Base-by-base conservation (phyloP, 1,140 invertebrate species). In the Uloborus diversus region DNA sequence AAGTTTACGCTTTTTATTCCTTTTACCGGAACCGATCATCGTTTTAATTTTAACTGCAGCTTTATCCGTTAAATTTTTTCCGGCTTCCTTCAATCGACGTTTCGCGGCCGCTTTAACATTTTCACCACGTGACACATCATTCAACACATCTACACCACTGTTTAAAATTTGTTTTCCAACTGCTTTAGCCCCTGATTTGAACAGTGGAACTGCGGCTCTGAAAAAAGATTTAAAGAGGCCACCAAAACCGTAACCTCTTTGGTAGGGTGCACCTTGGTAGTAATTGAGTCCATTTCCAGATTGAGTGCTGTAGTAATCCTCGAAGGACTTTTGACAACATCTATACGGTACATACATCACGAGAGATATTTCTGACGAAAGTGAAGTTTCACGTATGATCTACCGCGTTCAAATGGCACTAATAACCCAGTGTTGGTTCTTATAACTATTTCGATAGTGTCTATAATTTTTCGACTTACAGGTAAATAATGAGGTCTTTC, bases 381-480 rank as follows among this genome's bases (percentile, higher is more conserved):
- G n/a, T 51, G 49, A 51, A 51, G 49, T 51, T 51, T 51, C 49
- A 51, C 49, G 49, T 51, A 51, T 20, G 49, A 51, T 5, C 49
- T 5, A n/a, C 49, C 49, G 49, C 49, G 49, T n/a, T 51, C 49
- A 51, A 51, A 51, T 51, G 49, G 49, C 49, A 20, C 20, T n/a
- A 51, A n/a, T 51, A n/a, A 4, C 4, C 49, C 49, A 11, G 13
- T 51, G 49, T n/a, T 11, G 4, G 49, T 51, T 20, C 49, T 51
- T 51, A 51, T 51, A 51, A 51, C 49, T n/a, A 51, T 51, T 51
- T 51, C n/a, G 4, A 51, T 13, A 5, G 49, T n/a, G 7, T 51
- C 49, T 7, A 51, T 51, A 13, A 5, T 51, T 20, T 51, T 51
- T 51, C 49, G 49, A 20, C 20, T 51, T 51, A 51, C 7, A 51